Evolutionary conservation across 1,140 invertebrate genomes (phyloP), one percentile per base, ranked within the genome.

Genomic region (Arion vulgaris): DNA sequence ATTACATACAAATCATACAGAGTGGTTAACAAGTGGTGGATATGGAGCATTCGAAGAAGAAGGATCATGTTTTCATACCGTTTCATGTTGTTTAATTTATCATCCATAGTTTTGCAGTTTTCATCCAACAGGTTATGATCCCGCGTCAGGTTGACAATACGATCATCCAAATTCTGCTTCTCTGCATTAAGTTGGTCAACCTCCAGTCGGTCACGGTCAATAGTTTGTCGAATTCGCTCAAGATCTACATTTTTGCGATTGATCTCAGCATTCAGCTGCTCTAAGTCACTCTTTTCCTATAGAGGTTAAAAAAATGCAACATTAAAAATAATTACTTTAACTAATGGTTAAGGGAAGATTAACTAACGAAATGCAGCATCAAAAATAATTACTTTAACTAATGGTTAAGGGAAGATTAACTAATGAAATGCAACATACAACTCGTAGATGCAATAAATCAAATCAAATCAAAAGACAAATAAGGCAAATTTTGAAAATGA

Each of bases 1-100:
- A n/a, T n/a, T n/a, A n/a, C n/a, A n/a, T n/a, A n/a, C n/a, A n/a
- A n/a, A n/a, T n/a, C n/a, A n/a, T n/a, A n/a, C n/a, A n/a, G n/a
- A n/a, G n/a, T n/a, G n/a, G n/a, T n/a, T n/a, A n/a, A n/a, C n/a
- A n/a, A n/a, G n/a, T n/a, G n/a, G n/a, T n/a, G n/a, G n/a, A n/a
- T n/a, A n/a, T n/a, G n/a, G n/a, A n/a, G n/a, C n/a, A 45, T 5
- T 45, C 41, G 41, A 45, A 45, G 15, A 45, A 45, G 41, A 45
- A 45, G 15, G 5, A 15, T 45, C 15, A 7, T 45, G 41, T 45
- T 45, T 45, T 15, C 41, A 45, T 45, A 91, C 90, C 88, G 87
- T 81, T 89, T 90, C 87, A 90, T 88, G 36, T 84, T 85, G 72
- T 88, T 88, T 5, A 89, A 82, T 85, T 90, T 90, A 73, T 88